Evolutionary conservation across 1,140 invertebrate species (phyloP).

Genomic region (Polypedilum vanderplanki): DNA sequence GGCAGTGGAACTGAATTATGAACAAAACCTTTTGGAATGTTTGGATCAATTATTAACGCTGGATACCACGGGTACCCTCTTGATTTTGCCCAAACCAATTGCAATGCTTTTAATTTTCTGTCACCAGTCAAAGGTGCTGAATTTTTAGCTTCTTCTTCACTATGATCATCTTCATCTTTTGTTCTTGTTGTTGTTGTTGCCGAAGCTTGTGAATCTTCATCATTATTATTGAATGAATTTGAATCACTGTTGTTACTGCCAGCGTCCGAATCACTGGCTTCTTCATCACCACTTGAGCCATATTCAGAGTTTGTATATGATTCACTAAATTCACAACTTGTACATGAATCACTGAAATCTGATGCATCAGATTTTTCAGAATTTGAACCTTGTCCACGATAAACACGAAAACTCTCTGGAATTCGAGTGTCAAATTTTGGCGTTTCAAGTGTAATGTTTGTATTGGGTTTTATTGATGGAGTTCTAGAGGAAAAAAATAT

Average conservation of each 20-base stretch:
- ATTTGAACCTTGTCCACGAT: slow-evolving; percentile 39
- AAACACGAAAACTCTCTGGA: slow-evolving; percentile 43
- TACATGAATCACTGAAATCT: slow-evolving; percentile 39
- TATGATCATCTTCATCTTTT: slow-evolving; percentile 34
- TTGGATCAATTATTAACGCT: slow-evolving; percentile 89
- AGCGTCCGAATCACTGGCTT: slow-evolving; percentile 39
- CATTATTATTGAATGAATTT: slow-evolving; percentile 35
- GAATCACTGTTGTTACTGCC: slow-evolving; percentile 33
- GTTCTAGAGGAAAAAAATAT: not conserved
- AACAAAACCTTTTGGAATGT: slow-evolving; percentile 82
- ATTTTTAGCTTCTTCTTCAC: slow-evolving; percentile 29
- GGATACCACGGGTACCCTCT: slow-evolving; percentile 96
- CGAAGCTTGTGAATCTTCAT: slow-evolving; percentile 26
- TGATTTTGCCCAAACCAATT: slow-evolving; percentile 95
- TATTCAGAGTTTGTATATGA: slow-evolving; percentile 41
- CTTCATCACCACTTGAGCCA: slow-evolving; percentile 37
- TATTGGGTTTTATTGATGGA: not conserved
- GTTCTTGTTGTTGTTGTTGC: slow-evolving; percentile 31
- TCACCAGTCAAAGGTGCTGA: slow-evolving; percentile 29
- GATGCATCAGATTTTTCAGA: slow-evolving; percentile 41
- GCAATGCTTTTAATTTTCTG: slow-evolving; percentile 61
- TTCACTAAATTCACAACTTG: slow-evolving; percentile 42
- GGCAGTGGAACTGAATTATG: slow-evolving; percentile 91
- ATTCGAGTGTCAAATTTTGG: slow-evolving; percentile 32
- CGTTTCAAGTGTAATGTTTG: slow-evolving; percentile 4